Conservation (phyloP, 2,113 vertebrate genomes). For the Benitochromis conjunctus region DNA sequence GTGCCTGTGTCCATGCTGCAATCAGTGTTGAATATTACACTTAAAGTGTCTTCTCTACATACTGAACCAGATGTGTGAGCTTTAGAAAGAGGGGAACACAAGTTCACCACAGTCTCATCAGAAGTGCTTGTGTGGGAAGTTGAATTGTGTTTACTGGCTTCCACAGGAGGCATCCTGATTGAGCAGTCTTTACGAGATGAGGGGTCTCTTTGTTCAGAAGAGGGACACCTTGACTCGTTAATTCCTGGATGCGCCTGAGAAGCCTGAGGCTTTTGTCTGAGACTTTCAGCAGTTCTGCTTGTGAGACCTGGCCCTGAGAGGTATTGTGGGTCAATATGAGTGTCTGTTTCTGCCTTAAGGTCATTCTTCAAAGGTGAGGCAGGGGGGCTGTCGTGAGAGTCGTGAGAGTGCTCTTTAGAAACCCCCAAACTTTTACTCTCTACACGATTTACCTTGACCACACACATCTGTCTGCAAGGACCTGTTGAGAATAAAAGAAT, state of each 20-base stretch:
- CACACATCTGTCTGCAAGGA: conserved; percentile 74
- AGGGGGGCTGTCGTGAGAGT: background rate
- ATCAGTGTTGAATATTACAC: conserved; percentile 21
- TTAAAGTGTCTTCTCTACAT: conserved; percentile 14
- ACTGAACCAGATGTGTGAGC: background rate
- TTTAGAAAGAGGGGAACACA: background rate
- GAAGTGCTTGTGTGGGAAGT: conserved; percentile 14
- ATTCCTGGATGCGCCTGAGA: background rate
- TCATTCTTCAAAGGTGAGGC: conserved; percentile 6
- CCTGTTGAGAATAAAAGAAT: conserved; percentile 39
- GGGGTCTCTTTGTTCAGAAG: conserved; percentile 31
- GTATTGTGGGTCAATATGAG: background rate
- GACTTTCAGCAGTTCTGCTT: conserved; percentile 23
- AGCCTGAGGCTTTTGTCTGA: conserved; percentile 17
- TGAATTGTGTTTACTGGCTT: background rate
- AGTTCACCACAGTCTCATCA: background rate
- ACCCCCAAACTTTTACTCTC: conserved; percentile 57
- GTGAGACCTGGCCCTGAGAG: conserved; percentile 17
- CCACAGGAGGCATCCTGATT: background rate
- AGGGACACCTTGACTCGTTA: conserved; percentile 12
- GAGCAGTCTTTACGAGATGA: conserved; percentile 32
- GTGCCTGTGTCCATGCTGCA: background rate
- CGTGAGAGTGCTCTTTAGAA: conserved; percentile 8
- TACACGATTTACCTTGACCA: conserved; percentile 76
- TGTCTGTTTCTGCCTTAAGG: conserved; percentile 8